A percentile compares a stretch with the other conserved stretches of the same genome.
phyloP scores from a whole-genome alignment of 1,140 invertebrate genomes.

The Araneus ventricosus region DNA sequence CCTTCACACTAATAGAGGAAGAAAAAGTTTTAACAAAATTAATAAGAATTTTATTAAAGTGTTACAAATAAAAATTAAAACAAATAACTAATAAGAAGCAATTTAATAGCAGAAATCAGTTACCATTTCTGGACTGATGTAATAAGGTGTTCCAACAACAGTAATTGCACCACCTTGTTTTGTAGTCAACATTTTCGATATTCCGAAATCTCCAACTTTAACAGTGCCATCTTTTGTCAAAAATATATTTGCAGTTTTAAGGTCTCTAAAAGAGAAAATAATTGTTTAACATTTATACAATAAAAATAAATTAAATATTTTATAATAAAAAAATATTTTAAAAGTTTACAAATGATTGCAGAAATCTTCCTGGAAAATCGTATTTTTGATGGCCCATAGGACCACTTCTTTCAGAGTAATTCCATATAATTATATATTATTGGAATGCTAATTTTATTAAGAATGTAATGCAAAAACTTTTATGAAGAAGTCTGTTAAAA shows the following conservation, averaged over 20 bases:
- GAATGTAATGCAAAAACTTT: no score
- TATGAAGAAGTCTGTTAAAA: no score
- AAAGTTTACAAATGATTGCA: no score
- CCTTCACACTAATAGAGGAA: constrained; percentile 85
- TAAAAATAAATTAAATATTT: constrained; percentile 8
- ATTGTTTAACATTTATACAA: neutral
- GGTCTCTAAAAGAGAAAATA: constrained; percentile 82
- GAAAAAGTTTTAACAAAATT: neutral
- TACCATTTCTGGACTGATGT: constrained; percentile 91
- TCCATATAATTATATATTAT: no score
- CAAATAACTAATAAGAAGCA: neutral
- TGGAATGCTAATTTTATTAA: no score
- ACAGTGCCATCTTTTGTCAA: constrained; percentile 85
- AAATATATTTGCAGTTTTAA: constrained; percentile 90
- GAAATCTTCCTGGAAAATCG: no score
- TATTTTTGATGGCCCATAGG: no score
- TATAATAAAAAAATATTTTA: no score
- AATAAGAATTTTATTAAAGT: neutral
- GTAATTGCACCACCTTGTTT: constrained; percentile 86
- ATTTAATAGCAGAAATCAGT: neutral
- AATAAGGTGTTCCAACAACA: constrained; percentile 90
- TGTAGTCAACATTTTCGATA: constrained; percentile 88
- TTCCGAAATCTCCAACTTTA: constrained; percentile 90
- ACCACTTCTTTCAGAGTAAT: no score
- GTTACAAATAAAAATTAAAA: neutral